Evolutionary conservation across 2,113 vertebrate genomes (phyloP).

Genomic region (Alces alces): DNA sequence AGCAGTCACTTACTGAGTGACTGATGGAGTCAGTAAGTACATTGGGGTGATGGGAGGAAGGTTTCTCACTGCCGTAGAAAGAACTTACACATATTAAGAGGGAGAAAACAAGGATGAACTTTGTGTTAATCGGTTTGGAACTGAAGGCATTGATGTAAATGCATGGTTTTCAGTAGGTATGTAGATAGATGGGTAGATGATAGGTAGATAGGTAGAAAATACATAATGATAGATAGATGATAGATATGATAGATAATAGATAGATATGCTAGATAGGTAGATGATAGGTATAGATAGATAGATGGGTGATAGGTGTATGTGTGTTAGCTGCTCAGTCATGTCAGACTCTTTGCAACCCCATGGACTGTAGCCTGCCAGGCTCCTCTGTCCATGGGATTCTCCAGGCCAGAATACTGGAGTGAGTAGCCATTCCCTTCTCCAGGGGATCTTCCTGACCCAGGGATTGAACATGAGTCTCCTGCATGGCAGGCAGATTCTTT

Average conservation of each 20-base stretch:
- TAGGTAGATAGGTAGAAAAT: neutral
- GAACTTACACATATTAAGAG: neutral
- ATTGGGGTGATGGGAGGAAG: neutral
- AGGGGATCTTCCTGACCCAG: too few species aligned
- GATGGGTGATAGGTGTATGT: neutral
- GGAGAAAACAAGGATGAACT: neutral
- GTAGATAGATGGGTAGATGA: neutral
- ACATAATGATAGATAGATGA: neutral
- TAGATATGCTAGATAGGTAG: neutral
- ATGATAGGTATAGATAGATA: neutral
- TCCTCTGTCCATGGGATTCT: neutral
- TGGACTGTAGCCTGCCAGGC: neutral
- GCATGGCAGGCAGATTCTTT: too few species aligned
- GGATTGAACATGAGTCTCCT: too few species aligned
- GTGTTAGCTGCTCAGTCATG: neutral
- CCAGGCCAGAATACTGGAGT: neutral
- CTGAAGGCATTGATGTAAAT: neutral
- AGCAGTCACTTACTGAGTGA: neutral
- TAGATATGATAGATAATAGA: neutral
- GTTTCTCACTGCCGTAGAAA: neutral
- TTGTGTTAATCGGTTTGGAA: neutral
- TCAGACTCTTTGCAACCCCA: fast-evolving
- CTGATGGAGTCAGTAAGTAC: too few species aligned
- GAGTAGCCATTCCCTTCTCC: too few species aligned
- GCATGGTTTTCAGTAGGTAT: neutral